A percentile compares a stretch with the other conserved stretches of the same genome.
Evolutionary conservation across 2,113 vertebrate species (phyloP).

Genomic region (Passer montanus): DNA sequence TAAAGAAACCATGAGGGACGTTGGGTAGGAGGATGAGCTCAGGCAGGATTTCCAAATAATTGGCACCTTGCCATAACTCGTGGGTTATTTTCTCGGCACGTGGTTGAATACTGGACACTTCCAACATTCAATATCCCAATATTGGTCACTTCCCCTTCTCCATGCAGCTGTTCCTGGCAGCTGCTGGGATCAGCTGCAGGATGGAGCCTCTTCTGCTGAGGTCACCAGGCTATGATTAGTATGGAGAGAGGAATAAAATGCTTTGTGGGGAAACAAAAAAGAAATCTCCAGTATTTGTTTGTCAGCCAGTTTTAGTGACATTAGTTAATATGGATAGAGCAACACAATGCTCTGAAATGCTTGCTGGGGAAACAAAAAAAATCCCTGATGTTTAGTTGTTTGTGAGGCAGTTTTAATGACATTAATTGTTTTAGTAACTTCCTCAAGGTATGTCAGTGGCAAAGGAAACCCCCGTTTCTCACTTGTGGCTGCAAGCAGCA

Average conservation of each 20-base stretch:
- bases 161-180: constrained; percentile 70
- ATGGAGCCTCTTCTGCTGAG: constrained; percentile 28
- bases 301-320: background rate
- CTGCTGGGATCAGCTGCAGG: constrained; percentile 62
- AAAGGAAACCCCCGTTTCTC: background rate
- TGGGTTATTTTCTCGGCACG: background rate
- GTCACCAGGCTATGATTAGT: constrained; percentile 56
- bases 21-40: background rate
- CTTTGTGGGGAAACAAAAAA: background rate
- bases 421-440: background rate
- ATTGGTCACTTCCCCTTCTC: constrained; percentile 27
- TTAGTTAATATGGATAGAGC: background rate
- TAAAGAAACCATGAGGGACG: background rate
- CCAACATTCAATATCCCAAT: background rate
- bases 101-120: constrained; percentile 35
- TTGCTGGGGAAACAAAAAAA: background rate
- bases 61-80: background rate
- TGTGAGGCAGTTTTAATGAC: background rate
- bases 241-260: background rate
- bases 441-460: background rate
- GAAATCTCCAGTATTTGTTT: background rate
- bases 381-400: background rate
- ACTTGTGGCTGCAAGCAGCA: background rate
- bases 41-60: background rate
- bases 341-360: background rate